phyloP scores from a whole-genome alignment of 2,888 invertebrate genomes.

The Lamellibrachia columna region DNA sequence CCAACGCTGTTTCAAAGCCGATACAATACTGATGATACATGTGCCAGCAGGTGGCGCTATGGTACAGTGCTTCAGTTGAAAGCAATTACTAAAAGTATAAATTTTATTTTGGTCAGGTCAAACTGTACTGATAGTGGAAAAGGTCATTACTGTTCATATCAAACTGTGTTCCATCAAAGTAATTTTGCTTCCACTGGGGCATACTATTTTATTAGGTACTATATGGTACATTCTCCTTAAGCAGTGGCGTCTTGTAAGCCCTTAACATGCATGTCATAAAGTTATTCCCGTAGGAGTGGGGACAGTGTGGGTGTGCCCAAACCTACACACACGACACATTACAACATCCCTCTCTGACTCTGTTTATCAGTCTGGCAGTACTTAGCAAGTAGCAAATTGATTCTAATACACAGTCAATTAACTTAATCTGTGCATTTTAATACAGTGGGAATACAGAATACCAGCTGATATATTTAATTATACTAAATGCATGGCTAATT shows the following conservation, averaged over 20 bases:
- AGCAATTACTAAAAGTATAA: too few relatives aligned
- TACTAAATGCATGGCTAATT: too few relatives aligned
- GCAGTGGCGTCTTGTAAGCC: not conserved
- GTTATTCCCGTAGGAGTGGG: not conserved
- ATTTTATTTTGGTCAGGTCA: too few relatives aligned
- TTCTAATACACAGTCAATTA: not conserved
- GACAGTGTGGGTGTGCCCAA: not conserved
- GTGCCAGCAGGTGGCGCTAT: not conserved
- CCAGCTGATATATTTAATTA: too few relatives aligned
- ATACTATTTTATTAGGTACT: not conserved
- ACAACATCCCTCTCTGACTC: not conserved
- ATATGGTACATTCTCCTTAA: not conserved
- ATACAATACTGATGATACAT: not conserved
- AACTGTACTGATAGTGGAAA: too few relatives aligned
- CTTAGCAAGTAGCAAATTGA: not conserved
- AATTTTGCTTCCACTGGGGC: not conserved
- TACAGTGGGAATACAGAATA: too few relatives aligned
- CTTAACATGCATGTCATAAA: not conserved
- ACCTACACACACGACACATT: not conserved
- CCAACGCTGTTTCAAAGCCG: not conserved
- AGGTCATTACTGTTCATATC: not conserved
- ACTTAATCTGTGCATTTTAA: too few relatives aligned
- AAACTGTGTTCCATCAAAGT: not conserved
- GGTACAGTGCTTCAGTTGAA: not conserved
- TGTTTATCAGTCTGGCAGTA: not conserved